phyloP scores from a whole-genome alignment of 2,797 vertebrate species.

The Enteromius paludinosus region DNA sequence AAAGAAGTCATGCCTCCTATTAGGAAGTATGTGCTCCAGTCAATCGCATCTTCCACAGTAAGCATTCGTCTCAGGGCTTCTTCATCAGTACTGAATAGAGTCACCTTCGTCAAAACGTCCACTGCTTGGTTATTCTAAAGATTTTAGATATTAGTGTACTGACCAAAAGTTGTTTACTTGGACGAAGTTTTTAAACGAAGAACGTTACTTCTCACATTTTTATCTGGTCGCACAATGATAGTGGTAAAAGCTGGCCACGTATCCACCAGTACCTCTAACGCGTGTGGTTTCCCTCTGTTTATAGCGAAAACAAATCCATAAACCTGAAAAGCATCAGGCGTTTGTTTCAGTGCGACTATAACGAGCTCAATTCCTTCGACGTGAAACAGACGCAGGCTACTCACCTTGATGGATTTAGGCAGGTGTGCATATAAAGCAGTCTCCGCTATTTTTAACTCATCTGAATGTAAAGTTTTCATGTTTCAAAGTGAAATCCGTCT shows the following conservation, averaged over 20 bases:
- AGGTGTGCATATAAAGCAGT: conserved; percentile 58
- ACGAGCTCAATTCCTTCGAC: neutral
- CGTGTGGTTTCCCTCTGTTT: conserved; percentile 65
- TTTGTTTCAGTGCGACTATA: neutral
- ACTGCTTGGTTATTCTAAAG: conserved; percentile 51
- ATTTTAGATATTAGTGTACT: neutral
- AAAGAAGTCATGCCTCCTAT: conserved; percentile 64
- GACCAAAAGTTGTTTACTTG: neutral
- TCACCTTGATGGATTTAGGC: conserved; percentile 66
- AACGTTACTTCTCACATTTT: conserved; percentile 53
- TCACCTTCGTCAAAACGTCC: conserved; percentile 46
- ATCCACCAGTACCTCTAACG: conserved; percentile 67
- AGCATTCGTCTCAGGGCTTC: conserved; percentile 62
- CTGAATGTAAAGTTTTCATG: conserved; percentile 66
- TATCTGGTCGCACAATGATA: conserved; percentile 65
- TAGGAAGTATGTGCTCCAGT: conserved; percentile 67
- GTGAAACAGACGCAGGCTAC: neutral
- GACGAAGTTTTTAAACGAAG: neutral
- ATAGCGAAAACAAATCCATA: conserved; percentile 64
- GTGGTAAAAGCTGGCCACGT: conserved; percentile 72
- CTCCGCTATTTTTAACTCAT: conserved; percentile 66
- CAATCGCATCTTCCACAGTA: conserved; percentile 60
- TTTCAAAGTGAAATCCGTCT: neutral
- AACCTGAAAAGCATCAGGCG: conserved; percentile 53
- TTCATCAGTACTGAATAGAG: conserved; percentile 66